These are phyloP conservation scores for Drosophila picticornis DNA, from an alignment of 2,888 invertebrate genomes.

Conservation along the genomic window DNA sequence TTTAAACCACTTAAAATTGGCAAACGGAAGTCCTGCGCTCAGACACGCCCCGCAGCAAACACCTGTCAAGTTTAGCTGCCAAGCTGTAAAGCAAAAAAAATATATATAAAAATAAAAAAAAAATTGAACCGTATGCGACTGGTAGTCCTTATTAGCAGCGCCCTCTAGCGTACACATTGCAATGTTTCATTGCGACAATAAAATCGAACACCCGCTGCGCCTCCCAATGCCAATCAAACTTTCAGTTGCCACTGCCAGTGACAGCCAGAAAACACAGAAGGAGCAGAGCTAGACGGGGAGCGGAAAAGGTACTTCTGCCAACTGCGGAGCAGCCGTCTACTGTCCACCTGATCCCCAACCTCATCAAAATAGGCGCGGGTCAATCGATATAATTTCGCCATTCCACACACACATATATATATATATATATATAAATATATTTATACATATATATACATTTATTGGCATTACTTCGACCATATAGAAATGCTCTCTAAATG, in stretches of 20 bases:
- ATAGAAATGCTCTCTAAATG: constrained; percentile 38
- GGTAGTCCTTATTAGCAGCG: constrained; percentile 41
- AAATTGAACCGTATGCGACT: background rate
- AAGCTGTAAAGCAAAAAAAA: constrained; percentile 21
- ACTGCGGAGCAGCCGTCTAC: constrained; percentile 12
- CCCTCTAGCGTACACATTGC: constrained; percentile 38
- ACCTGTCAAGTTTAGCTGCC: constrained; percentile 72
- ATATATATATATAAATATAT: background rate
- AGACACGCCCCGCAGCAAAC: constrained; percentile 60
- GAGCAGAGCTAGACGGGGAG: background rate
- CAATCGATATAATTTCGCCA: constrained; percentile 68
- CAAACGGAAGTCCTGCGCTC: constrained; percentile 62
- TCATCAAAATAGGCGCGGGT: constrained; percentile 28
- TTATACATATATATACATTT: constrained; percentile 25
- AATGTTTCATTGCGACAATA: constrained; percentile 50
- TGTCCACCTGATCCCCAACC: constrained; percentile 32
- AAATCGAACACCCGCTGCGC: constrained; percentile 55
- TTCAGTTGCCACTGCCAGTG: constrained; percentile 50
- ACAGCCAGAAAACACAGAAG: constrained; percentile 23
- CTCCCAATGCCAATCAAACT: constrained; percentile 67
- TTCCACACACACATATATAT: constrained; percentile 28
- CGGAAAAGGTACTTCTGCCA: constrained; percentile 7
- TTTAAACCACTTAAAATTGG: constrained; percentile 72
- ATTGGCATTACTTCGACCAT: constrained; percentile 62
- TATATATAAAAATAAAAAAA: background rate